Conservation (phyloP, 2,888 invertebrate genomes). For the Spodoptera littoralis region DNA sequence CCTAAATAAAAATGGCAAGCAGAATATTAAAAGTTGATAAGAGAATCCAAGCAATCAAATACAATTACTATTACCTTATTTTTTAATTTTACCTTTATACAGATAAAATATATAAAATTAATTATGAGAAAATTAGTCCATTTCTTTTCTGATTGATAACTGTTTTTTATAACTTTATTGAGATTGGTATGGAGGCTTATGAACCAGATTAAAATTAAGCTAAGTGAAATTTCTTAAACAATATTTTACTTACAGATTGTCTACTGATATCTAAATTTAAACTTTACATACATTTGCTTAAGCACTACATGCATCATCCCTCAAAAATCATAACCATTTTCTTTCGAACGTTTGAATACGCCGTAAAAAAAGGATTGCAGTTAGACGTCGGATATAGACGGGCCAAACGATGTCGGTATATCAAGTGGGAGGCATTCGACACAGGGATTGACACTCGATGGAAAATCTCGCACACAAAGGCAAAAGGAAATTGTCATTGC, state of each 20-base stretch:
- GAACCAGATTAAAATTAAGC: too few relatives aligned
- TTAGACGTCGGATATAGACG: constrained; percentile 13
- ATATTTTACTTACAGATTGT: constrained; percentile 10
- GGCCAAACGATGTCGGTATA: constrained; percentile 30
- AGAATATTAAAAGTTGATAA: constrained; percentile 13
- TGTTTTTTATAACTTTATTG: background rate
- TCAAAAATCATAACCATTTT: constrained; percentile 35
- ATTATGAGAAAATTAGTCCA: too few relatives aligned
- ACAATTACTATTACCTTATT: too few relatives aligned
- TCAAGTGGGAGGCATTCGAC: constrained; percentile 31
- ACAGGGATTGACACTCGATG: constrained; percentile 43
- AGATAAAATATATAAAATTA: too few relatives aligned
- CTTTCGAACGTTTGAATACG: constrained; percentile 11
- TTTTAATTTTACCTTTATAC: too few relatives aligned
- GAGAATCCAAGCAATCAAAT: constrained; percentile 2
- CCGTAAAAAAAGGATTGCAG: constrained; percentile 18
- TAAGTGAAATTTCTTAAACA: background rate
- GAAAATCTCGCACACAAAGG: constrained; percentile 43
- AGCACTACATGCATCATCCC: constrained; percentile 5
- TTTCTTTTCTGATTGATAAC: too few relatives aligned
- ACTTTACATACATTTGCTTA: background rate
- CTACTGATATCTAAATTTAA: too few relatives aligned
- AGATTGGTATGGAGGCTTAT: background rate
- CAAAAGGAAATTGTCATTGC: constrained; percentile 9
- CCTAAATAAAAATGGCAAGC: constrained; percentile 6